phyloP scores from a whole-genome alignment of 2,113 vertebrate genomes.

The Coturnix japonica region DNA sequence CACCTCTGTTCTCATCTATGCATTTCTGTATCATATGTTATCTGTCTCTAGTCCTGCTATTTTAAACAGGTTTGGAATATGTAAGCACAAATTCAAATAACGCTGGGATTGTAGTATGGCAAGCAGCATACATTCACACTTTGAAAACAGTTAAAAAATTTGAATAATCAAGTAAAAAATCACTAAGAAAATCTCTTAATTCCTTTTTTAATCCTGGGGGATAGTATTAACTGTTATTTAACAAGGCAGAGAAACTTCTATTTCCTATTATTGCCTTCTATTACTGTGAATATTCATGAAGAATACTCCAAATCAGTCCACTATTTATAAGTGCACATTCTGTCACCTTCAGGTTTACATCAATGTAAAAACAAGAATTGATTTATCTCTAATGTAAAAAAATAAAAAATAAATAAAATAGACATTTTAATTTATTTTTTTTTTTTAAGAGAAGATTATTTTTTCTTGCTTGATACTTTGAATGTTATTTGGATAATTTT shows the following conservation, averaged over 20 bases:
- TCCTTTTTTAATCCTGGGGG: neutral
- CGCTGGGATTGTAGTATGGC: neutral
- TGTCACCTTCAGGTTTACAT: neutral
- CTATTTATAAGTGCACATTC: neutral
- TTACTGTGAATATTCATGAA: neutral
- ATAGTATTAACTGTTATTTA: neutral
- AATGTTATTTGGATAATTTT: neutral
- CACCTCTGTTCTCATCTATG: neutral
- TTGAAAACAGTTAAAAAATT: neutral
- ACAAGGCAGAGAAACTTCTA: neutral
- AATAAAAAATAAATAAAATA: neutral
- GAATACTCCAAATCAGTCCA: neutral
- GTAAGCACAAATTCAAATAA: neutral
- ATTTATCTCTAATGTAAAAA: neutral
- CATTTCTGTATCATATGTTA: neutral
- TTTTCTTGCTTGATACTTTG: constrained; percentile 1
- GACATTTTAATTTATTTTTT: too few relatives aligned
- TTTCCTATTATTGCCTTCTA: neutral
- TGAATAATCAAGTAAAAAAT: neutral
- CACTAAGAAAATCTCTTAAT: neutral
- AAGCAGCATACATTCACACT: rapidly evolving
- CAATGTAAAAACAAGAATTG: neutral
- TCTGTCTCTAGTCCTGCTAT: neutral
- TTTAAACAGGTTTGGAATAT: neutral
- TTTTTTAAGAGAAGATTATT: neutral